Percentiles rank a stretch among this genome's conserved stretches.
Conservation (phyloP, 1,140 invertebrate genomes). For the Lucilia sericata region DNA sequence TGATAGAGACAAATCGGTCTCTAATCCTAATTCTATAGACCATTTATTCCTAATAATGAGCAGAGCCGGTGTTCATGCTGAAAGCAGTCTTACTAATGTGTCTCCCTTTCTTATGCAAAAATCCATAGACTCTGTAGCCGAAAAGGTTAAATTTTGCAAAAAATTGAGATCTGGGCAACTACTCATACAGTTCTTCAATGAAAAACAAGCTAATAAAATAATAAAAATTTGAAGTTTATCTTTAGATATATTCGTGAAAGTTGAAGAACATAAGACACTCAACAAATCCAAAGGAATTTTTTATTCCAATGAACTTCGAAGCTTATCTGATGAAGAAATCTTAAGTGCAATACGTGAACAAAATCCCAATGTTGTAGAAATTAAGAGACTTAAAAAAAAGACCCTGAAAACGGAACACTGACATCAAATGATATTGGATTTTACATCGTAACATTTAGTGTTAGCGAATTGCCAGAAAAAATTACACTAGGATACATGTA, state of each 20-base stretch:
- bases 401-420: not conserved
- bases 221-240: not conserved
- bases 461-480: not conserved
- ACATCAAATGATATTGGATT: not conserved
- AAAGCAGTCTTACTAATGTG: not conserved
- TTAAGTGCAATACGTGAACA: not conserved
- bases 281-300: not conserved
- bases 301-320: not conserved
- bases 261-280: not conserved
- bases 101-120: not conserved
- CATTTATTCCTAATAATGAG: not conserved
- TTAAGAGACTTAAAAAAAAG: slow-evolving; percentile 17
- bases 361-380: not conserved
- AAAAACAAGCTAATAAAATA: not conserved
- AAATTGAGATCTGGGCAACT: not conserved
- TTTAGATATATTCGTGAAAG: not conserved
- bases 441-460: not conserved
- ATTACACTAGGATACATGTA: not conserved
- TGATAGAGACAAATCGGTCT: too few species aligned
- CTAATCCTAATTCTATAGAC: not conserved
- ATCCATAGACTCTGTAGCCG: not conserved
- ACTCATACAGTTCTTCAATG: not conserved
- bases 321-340: not conserved
- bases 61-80: not conserved
- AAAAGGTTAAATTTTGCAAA: not conserved